phyloP scores from a whole-genome alignment of 92 coral and sea anemone genomes.

The Scolanthus callimorphus region DNA sequence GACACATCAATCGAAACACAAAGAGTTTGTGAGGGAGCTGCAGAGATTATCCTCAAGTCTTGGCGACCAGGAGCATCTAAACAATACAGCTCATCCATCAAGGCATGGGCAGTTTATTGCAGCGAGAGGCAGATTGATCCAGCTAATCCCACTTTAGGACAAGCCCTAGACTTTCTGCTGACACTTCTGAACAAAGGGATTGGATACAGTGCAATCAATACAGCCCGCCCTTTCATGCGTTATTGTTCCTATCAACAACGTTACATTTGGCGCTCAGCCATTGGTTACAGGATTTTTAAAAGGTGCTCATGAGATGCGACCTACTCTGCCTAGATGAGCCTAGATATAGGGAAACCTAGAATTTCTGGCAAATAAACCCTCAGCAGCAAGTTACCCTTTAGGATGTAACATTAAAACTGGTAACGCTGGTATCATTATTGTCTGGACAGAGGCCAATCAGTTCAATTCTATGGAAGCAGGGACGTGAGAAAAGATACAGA shows the following conservation, averaged over 20 bases:
- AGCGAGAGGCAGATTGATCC: conserved; percentile 13
- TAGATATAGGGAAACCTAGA: conserved; percentile 16
- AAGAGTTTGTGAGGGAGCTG: conserved; percentile 19
- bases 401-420: no score
- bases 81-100: conserved; percentile 38
- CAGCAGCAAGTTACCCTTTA: background rate
- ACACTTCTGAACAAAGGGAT: conserved; percentile 16
- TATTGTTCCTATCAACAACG: background rate
- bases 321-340: conserved; percentile 20
- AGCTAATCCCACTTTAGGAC: conserved; percentile 17
- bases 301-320: conserved; percentile 11
- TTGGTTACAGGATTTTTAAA: conserved; percentile 3
- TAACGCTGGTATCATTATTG: no score
- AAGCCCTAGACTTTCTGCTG: conserved; percentile 35
- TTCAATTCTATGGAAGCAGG: no score
- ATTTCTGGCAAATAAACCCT: conserved; percentile 7
- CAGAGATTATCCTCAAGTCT: conserved; percentile 28
- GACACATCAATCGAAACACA: conserved; percentile 13
- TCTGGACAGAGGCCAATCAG: no score
- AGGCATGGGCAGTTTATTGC: conserved; percentile 23
- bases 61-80: conserved; percentile 38
- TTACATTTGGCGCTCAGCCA: conserved; percentile 15
- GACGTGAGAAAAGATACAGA: no score
- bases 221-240: conserved; percentile 14
- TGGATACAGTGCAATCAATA: conserved; percentile 34